These are phyloP conservation scores for Podarcis lilfordi DNA, from an alignment of 2,797 vertebrate species.

Conservation along the genomic window DNA sequence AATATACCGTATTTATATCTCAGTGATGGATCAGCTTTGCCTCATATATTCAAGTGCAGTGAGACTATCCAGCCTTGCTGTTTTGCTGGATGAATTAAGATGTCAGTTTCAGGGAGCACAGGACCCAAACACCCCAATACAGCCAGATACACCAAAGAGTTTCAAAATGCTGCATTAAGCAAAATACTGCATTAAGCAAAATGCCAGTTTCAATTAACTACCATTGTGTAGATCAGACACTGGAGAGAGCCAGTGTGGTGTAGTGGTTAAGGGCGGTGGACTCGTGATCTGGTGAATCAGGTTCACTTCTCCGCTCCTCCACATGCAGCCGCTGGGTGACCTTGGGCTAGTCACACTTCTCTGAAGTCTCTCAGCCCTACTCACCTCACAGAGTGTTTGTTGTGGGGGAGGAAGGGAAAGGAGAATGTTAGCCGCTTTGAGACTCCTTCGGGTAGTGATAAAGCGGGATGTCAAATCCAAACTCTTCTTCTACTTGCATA, in stretches of 20 bases:
- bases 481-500: background rate
- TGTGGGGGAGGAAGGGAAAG: no score
- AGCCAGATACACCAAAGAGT: background rate
- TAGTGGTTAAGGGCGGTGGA: no score
- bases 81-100: slow-evolving; percentile 44
- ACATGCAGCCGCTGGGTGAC: no score
- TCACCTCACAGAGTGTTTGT: no score
- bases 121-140: background rate
- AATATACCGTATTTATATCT: slow-evolving; percentile 60
- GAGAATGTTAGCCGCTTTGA: no score
- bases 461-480: no score
- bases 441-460: no score
- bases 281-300: no score
- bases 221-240: background rate
- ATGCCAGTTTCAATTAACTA: background rate
- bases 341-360: no score
- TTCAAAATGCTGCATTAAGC: background rate
- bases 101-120: slow-evolving; percentile 20
- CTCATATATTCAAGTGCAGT: slow-evolving; percentile 60
- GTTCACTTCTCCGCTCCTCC: no score
- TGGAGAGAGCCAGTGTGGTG: no score
- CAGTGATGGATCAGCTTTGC: slow-evolving; percentile 63
- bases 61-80: slow-evolving; percentile 40
- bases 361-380: no score
- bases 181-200: background rate